phyloP scores from a whole-genome alignment of 2,888 invertebrate species.

The Dichetophora obliterata region DNA sequence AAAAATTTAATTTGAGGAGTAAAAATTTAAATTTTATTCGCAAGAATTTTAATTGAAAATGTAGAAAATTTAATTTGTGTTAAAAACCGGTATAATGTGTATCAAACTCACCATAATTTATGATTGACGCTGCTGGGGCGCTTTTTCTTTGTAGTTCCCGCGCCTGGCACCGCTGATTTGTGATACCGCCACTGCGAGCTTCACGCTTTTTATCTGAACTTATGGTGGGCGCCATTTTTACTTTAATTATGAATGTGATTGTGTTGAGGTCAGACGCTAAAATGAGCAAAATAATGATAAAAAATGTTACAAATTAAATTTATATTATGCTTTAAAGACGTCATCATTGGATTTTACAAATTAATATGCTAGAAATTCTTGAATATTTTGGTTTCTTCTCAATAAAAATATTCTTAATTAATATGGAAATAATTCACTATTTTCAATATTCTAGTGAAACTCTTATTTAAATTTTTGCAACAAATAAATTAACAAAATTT shows the following conservation, averaged over 20 bases:
- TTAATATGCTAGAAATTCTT: neutral
- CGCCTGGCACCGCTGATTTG: conserved; percentile 44
- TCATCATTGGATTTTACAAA: neutral
- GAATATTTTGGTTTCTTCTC: no score
- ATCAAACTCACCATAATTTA: conserved; percentile 56
- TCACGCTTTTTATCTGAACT: conserved; percentile 64
- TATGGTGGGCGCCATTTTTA: conserved; percentile 66
- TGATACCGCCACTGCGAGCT: conserved; percentile 50
- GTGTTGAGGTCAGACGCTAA: conserved; percentile 40
- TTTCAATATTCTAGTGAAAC: no score
- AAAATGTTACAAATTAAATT: neutral
- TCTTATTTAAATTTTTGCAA: no score
- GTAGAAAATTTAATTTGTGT: no score
- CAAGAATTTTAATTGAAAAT: no score
- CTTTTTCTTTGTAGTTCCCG: conserved; percentile 23
- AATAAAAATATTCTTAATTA: no score
- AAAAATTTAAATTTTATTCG: no score
- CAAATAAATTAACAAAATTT: no score
- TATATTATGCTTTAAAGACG: neutral
- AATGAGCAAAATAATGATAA: conserved; percentile 27
- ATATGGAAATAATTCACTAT: no score
- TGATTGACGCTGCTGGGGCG: conserved; percentile 54
- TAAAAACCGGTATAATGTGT: no score
- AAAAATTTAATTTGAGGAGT: no score
- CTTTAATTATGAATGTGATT: neutral